Conservation (phyloP, 2,888 invertebrate species). For the Tinea semifulvella region DNA sequence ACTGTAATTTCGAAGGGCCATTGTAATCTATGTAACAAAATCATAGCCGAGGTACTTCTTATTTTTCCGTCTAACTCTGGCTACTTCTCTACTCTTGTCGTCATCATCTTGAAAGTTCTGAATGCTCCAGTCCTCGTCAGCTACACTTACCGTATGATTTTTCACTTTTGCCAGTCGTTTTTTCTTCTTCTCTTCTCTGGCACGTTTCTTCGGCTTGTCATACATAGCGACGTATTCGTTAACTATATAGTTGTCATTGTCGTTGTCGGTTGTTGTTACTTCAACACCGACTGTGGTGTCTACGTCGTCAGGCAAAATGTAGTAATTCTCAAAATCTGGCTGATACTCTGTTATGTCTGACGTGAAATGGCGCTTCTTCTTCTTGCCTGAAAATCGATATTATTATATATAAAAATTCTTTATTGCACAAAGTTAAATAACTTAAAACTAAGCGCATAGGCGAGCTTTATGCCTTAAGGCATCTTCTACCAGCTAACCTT, state of each 20-base stretch:
- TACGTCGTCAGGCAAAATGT: slow-evolving; percentile 57
- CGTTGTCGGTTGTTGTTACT: slow-evolving; percentile 52
- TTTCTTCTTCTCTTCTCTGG: slow-evolving; percentile 30
- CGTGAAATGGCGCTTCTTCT: slow-evolving; percentile 54
- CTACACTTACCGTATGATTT: slow-evolving; percentile 29
- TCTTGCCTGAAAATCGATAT: slow-evolving; percentile 24
- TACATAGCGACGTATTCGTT: slow-evolving; percentile 49
- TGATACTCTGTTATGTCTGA: slow-evolving; percentile 51
- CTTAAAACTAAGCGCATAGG: too few species aligned
- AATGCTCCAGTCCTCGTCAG: slow-evolving; percentile 46
- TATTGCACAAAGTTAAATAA: too few species aligned
- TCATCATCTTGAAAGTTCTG: slow-evolving; percentile 44
- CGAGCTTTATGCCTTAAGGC: too few species aligned
- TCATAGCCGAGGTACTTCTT: slow-evolving; percentile 57
- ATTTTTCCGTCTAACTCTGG: slow-evolving; percentile 55
- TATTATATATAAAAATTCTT: too few species aligned
- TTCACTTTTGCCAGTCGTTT: slow-evolving; percentile 28
- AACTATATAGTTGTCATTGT: slow-evolving; percentile 51
- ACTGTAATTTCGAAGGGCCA: not conserved
- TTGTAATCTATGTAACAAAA: slow-evolving; percentile 48
- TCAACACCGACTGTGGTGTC: slow-evolving; percentile 53
- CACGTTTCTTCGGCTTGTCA: slow-evolving; percentile 40
- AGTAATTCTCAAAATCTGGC: slow-evolving; percentile 55
- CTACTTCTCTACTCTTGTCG: slow-evolving; percentile 39
- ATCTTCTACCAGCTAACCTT: too few species aligned